These are phyloP conservation scores for Trichomycterus rosablanca DNA, from an alignment of 2,113 vertebrate genomes.

Conservation along the genomic window DNA sequence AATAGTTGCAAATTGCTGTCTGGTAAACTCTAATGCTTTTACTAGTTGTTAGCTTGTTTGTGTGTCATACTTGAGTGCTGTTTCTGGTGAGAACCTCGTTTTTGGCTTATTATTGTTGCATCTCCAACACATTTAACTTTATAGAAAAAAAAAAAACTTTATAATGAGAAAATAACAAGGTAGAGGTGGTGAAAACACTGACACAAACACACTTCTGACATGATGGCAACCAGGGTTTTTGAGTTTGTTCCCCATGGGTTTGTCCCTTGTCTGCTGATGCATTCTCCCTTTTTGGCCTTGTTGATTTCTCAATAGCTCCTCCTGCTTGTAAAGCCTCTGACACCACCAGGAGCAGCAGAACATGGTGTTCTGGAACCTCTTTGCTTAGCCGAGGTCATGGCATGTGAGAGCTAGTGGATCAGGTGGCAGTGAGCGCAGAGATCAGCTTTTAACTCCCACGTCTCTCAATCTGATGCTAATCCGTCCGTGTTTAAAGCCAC, in stretches of 20 bases:
- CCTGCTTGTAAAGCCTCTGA: neutral
- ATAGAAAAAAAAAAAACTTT: neutral
- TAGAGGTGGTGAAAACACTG: neutral
- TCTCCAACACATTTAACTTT: neutral
- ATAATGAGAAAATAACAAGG: neutral
- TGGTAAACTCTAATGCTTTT: no score
- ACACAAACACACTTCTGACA: no score
- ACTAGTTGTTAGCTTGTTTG: no score
- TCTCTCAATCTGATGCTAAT: constrained; percentile 72
- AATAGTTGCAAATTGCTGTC: no score
- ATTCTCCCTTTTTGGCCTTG: constrained; percentile 1
- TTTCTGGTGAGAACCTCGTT: no score
- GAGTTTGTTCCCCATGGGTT: constrained; percentile 7
- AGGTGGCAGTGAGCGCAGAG: constrained; percentile 43
- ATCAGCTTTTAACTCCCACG: constrained; percentile 61
- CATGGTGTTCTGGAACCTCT: neutral
- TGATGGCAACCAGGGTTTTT: no score
- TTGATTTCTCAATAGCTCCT: neutral
- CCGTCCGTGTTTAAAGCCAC: constrained; percentile 70
- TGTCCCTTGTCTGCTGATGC: neutral
- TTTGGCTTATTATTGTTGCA: neutral
- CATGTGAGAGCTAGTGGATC: constrained; percentile 35
- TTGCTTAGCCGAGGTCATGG: constrained; percentile 11
- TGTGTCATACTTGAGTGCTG: no score
- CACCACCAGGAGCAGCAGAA: neutral